Conservation (phyloP, 2,113 vertebrate genomes). For the Xerus inauris region DNA sequence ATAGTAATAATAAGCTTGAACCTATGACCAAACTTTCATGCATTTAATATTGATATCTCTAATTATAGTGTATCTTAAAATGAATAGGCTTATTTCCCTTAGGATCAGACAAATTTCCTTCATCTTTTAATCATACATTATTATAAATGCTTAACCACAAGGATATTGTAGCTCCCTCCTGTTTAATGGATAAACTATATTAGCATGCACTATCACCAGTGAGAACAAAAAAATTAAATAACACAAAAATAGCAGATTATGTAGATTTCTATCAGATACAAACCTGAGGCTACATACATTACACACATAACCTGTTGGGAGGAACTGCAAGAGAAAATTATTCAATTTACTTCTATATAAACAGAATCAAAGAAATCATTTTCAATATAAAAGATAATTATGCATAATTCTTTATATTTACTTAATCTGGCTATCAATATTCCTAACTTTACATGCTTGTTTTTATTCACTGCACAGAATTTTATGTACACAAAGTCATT, state of each 20-base stretch:
- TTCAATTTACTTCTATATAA: background rate
- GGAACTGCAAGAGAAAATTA: background rate
- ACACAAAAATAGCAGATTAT: background rate
- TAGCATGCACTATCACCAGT: background rate
- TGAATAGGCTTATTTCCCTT: constrained; percentile 44
- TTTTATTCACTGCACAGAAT: constrained; percentile 52
- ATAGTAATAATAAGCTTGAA: constrained; percentile 46
- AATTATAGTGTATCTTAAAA: constrained; percentile 6
- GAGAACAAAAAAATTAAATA: constrained; percentile 10
- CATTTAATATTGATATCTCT: background rate
- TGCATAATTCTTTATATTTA: constrained; percentile 19
- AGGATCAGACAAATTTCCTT: constrained; percentile 8
- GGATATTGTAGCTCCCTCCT: background rate
- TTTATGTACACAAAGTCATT: constrained; percentile 33
- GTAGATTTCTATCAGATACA: constrained; percentile 30
- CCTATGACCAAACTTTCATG: background rate
- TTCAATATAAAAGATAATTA: constrained; percentile 42
- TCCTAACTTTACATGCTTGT: background rate
- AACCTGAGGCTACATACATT: constrained; percentile 29
- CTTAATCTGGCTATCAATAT: background rate
- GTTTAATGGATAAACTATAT: background rate
- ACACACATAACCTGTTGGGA: background rate
- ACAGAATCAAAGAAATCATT: background rate
- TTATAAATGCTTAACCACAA: constrained; percentile 9
- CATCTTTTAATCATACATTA: constrained; percentile 2